phyloP scores from a whole-genome alignment of 1,140 invertebrate species.

The Halyomorpha halys region DNA sequence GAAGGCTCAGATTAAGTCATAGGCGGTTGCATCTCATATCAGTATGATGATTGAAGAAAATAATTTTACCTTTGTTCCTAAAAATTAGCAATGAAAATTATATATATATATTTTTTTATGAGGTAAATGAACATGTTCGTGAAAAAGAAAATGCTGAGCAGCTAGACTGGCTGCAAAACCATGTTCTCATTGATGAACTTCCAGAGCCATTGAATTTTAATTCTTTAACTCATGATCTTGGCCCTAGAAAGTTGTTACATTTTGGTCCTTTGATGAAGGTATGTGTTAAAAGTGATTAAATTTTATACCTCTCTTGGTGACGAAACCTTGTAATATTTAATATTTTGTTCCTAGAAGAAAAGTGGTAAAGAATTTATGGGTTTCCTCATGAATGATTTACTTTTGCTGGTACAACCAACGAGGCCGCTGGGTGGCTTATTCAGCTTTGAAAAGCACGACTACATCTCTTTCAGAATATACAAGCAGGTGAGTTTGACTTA shows the following conservation, averaged over 20 bases:
- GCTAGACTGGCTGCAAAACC: slow-evolving; percentile 65
- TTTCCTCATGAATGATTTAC: slow-evolving; percentile 73
- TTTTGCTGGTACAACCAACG: slow-evolving; percentile 55
- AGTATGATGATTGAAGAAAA: not conserved
- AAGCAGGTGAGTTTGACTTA: slow-evolving; percentile 44
- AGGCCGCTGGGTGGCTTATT: slow-evolving; percentile 45
- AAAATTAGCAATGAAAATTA: not conserved
- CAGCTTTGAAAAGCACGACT: slow-evolving; percentile 54
- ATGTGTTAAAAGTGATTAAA: slow-evolving; percentile 20
- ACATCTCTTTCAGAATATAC: slow-evolving; percentile 61
- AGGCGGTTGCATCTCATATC: too few species aligned
- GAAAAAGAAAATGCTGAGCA: slow-evolving; percentile 71
- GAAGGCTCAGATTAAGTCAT: too few species aligned
- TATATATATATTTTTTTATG: not conserved
- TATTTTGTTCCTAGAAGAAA: slow-evolving; percentile 45
- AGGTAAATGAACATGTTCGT: slow-evolving; percentile 70
- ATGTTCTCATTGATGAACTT: slow-evolving; percentile 54
- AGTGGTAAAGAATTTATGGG: slow-evolving; percentile 68
- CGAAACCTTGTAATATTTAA: too few species aligned
- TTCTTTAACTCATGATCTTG: slow-evolving; percentile 66
- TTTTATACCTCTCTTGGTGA: too few species aligned
- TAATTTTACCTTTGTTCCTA: not conserved
- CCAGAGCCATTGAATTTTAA: slow-evolving; percentile 63
- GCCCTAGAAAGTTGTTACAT: slow-evolving; percentile 61
- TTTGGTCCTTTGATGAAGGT: slow-evolving; percentile 62